These are phyloP conservation scores for Neodon shergylaensis DNA, from an alignment of 2,113 vertebrate species.

Conservation along the genomic window DNA sequence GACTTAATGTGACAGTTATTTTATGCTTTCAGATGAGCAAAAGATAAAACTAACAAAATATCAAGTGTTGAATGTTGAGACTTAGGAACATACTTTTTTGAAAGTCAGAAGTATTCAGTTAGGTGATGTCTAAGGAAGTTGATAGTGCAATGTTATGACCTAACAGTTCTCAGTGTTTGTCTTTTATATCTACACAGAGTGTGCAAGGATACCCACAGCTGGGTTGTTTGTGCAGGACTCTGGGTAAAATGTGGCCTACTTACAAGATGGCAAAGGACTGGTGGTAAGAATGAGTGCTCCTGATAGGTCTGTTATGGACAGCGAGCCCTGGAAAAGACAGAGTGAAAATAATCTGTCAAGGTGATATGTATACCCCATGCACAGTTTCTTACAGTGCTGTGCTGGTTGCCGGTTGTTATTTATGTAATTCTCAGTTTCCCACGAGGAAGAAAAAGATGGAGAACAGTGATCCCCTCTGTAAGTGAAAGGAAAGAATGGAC, in stretches of 20 bases:
- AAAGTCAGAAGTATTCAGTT: background rate
- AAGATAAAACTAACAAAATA: background rate
- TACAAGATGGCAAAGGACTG: background rate
- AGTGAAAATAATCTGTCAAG: background rate
- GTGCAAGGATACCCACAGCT: background rate
- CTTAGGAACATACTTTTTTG: background rate
- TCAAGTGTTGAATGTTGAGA: background rate
- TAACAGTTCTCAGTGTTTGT: background rate
- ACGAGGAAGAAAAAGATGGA: background rate
- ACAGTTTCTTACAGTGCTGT: background rate
- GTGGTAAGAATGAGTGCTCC: background rate
- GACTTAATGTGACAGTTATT: background rate
- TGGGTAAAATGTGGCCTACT: background rate
- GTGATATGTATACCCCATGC: background rate
- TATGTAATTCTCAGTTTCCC: background rate
- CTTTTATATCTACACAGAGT: background rate
- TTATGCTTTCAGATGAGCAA: conserved; percentile 23
- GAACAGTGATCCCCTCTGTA: background rate
- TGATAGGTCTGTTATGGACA: background rate
- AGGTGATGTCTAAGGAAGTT: background rate
- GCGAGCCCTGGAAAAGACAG: background rate
- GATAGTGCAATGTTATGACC: background rate
- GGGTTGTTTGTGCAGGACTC: background rate
- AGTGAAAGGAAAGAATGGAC: background rate
- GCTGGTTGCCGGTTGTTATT: background rate